Percentiles rank a stretch among this genome's conserved stretches.
phyloP scores from a whole-genome alignment of 1,140 invertebrate genomes.

The Drosophila subobscura region DNA sequence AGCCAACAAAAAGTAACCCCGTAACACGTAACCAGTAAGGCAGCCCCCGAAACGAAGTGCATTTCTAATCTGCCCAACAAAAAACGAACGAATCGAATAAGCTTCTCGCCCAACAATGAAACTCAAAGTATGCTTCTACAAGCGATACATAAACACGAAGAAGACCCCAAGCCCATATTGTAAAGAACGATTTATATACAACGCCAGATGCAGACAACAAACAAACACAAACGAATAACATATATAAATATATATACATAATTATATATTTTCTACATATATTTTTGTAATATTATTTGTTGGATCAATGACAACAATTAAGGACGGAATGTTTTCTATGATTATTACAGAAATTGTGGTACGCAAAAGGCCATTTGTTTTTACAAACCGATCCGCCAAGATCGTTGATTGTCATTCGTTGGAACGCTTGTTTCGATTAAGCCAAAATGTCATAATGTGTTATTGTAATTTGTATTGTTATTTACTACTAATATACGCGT shows the following conservation, averaged over 20 bases:
- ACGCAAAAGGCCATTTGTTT: constrained; percentile 56
- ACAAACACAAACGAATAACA: constrained; percentile 34
- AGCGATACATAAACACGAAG: too few relatives aligned
- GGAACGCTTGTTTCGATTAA: constrained; percentile 74
- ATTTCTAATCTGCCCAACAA: constrained; percentile 59
- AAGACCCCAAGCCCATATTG: constrained; percentile 4
- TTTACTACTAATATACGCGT: constrained; percentile 73
- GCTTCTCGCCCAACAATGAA: constrained; percentile 37
- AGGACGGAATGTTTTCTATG: constrained; percentile 59
- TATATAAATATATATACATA: constrained; percentile 54
- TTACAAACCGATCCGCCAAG: constrained; percentile 55
- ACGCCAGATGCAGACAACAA: constrained; percentile 18
- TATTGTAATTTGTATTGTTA: constrained; percentile 83
- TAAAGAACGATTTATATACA: constrained; percentile 8
- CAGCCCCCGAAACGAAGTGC: constrained; percentile 48
- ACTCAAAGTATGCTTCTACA: constrained; percentile 22
- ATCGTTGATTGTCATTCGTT: constrained; percentile 32
- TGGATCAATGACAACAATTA: constrained; percentile 64
- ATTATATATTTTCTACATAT: constrained; percentile 58
- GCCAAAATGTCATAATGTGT: constrained; percentile 78
- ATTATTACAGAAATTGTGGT: constrained; percentile 60
- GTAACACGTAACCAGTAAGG: constrained; percentile 11
- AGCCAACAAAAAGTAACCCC: constrained; percentile 29
- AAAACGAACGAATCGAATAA: constrained; percentile 62
- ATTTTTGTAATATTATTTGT: constrained; percentile 80